Percentiles rank a stretch among this genome's conserved stretches.
Evolutionary conservation across 2,888 invertebrate species (phyloP).

Genomic region (Cyclophora albipunctata): DNA sequence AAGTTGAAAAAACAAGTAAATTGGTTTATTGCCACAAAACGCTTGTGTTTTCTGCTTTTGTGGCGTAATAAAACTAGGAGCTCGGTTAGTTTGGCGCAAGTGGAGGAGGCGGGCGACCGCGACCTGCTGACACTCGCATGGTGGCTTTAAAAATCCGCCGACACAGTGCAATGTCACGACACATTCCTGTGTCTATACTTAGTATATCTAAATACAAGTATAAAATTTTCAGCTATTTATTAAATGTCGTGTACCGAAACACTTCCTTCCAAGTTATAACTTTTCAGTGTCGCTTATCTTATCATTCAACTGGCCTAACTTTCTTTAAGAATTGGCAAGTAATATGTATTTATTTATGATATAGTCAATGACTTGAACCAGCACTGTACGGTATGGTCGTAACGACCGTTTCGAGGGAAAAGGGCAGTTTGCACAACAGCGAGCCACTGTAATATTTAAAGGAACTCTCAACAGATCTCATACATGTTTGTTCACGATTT

Average conservation of each 20-base stretch:
- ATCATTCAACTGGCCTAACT: too few species aligned
- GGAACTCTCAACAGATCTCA: constrained; percentile 29
- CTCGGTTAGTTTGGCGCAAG: constrained; percentile 6
- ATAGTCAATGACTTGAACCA: too few species aligned
- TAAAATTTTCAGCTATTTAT: too few species aligned
- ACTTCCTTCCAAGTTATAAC: too few species aligned
- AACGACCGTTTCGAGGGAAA: constrained; percentile 24
- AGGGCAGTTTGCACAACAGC: constrained; percentile 31
- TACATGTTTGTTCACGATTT: constrained; percentile 26
- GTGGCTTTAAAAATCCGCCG: too few species aligned
- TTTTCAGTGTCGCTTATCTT: too few species aligned
- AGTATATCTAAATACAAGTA: too few species aligned
- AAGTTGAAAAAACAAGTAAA: constrained; percentile 18
- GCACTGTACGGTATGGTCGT: constrained; percentile 11
- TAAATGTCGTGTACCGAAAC: too few species aligned
- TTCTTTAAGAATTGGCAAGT: too few species aligned
- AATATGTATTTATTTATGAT: too few species aligned
- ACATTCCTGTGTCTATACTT: too few species aligned
- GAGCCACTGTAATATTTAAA: constrained; percentile 40
- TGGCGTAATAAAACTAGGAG: constrained; percentile 22
- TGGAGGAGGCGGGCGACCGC: background rate
- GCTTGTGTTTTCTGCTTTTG: constrained; percentile 24
- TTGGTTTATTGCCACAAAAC: constrained; percentile 22
- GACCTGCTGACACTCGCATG: constrained; percentile 2
- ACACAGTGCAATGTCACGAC: too few species aligned